Conservation (phyloP, 2,797 vertebrate genomes). For the Notolabrus celidotus region DNA sequence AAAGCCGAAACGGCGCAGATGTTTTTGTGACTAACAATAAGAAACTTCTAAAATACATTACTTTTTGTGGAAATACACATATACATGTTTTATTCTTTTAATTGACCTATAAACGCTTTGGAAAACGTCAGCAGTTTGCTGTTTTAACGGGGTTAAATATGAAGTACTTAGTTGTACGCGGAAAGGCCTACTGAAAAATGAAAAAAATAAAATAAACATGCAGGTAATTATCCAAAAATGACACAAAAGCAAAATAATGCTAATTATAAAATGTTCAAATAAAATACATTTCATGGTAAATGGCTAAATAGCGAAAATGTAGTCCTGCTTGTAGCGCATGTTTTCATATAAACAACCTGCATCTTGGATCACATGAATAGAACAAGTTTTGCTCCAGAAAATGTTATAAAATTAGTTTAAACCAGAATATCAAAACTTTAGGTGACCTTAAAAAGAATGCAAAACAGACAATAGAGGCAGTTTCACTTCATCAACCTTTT, state of each 20-base stretch:
- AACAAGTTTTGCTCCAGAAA: too few species aligned
- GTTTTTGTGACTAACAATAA: slow-evolving; percentile 39
- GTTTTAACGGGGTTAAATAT: neutral
- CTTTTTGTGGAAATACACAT: neutral
- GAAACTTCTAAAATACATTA: neutral
- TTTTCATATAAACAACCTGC: too few species aligned
- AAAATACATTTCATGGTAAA: too few species aligned
- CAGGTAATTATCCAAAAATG: neutral
- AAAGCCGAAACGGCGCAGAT: slow-evolving; percentile 66
- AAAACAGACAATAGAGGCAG: neutral
- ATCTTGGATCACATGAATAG: rapidly evolving
- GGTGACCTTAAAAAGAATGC: neutral
- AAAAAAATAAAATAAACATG: neutral
- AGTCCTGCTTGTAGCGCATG: neutral
- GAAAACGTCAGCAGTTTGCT: neutral
- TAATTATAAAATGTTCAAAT: neutral
- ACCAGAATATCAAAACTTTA: neutral
- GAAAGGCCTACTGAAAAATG: neutral
- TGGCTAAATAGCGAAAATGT: neutral
- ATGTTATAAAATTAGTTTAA: neutral
- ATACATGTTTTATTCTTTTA: neutral
- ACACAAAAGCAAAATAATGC: neutral
- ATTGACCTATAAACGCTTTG: neutral
- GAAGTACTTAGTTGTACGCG: neutral
- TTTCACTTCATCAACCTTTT: neutral